Evolutionary conservation across 2,113 vertebrate genomes (phyloP).

Genomic region (Pardalotus punctatus): DNA sequence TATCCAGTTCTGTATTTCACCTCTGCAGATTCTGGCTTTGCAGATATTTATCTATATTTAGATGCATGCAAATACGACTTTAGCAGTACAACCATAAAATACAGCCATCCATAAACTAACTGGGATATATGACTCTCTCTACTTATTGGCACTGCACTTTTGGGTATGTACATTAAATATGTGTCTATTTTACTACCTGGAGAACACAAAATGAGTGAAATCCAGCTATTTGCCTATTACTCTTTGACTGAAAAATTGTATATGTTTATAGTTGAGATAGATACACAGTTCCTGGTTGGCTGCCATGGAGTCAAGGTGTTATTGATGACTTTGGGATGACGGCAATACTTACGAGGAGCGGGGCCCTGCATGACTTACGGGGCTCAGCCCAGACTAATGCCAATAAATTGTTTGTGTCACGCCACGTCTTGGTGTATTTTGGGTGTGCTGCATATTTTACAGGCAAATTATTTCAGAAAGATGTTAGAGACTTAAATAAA

Average conservation of each 20-base stretch:
- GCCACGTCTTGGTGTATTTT: not conserved
- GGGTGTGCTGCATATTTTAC: not conserved
- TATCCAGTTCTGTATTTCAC: not conserved
- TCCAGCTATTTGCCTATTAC: constrained; percentile 40
- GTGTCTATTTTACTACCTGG: constrained; percentile 25
- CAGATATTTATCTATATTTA: constrained; percentile 29
- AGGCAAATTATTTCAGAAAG: constrained; percentile 18
- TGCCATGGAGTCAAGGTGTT: not conserved
- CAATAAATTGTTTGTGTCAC: not conserved
- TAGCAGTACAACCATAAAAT: not conserved
- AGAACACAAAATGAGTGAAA: constrained; percentile 50
- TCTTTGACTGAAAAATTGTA: constrained; percentile 16
- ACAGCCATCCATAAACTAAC: not conserved
- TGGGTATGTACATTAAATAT: constrained; percentile 28
- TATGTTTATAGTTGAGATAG: not conserved
- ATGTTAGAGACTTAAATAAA: not conserved
- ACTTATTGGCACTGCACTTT: constrained; percentile 11
- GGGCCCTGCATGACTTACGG: not conserved
- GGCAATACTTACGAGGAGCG: not conserved
- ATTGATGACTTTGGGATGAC: not conserved
- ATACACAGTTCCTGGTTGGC: not conserved
- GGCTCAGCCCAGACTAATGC: not conserved
- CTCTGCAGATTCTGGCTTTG: not conserved
- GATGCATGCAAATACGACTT: not conserved
- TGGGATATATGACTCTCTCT: not conserved